A percentile compares a stretch with the other conserved stretches of the same genome.
Conservation (phyloP, 1,140 invertebrate species). For the Scaptomyza pallida region DNA sequence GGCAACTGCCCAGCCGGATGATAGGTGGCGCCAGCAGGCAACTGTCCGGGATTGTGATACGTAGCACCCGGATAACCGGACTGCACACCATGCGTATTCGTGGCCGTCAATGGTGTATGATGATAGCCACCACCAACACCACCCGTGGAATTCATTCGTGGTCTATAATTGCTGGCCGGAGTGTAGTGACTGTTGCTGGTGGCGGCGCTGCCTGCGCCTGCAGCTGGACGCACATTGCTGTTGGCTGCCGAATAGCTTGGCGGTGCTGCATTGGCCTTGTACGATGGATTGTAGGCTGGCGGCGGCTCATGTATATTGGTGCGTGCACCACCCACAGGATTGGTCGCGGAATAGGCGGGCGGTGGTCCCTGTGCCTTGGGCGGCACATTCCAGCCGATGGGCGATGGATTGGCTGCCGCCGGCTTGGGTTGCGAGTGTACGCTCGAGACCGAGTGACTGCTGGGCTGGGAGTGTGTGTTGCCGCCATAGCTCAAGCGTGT, state of each 20-base stretch:
- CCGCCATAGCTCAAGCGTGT: conserved; percentile 61
- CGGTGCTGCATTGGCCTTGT: conserved; percentile 54
- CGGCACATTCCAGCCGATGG: conserved; percentile 78
- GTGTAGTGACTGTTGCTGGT: conserved; percentile 41
- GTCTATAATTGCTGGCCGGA: conserved; percentile 49
- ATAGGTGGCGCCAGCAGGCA: conserved; percentile 70
- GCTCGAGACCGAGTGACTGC: conserved; percentile 2
- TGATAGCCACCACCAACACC: conserved; percentile 49
- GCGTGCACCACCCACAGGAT: conserved; percentile 66
- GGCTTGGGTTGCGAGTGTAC: conserved; percentile 27
- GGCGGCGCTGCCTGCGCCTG: conserved; percentile 1
- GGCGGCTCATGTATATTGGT: conserved; percentile 74
- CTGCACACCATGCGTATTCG: conserved; percentile 66
- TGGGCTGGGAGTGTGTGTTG: conserved; percentile 26
- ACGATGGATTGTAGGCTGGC: conserved; percentile 71
- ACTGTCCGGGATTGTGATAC: conserved; percentile 53
- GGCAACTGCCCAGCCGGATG: conserved; percentile 60
- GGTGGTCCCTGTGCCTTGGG: conserved; percentile 68
- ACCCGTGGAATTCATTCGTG: conserved; percentile 63
- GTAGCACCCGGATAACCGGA: conserved; percentile 74
- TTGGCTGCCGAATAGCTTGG: conserved; percentile 59
- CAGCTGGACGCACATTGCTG: conserved; percentile 27
- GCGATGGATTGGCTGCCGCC: conserved; percentile 18
- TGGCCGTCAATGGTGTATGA: conserved; percentile 65
- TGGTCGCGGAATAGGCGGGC: conserved; percentile 67